phyloP scores from a whole-genome alignment of 2,888 invertebrate genomes.

The Diplazon laetatorius region DNA sequence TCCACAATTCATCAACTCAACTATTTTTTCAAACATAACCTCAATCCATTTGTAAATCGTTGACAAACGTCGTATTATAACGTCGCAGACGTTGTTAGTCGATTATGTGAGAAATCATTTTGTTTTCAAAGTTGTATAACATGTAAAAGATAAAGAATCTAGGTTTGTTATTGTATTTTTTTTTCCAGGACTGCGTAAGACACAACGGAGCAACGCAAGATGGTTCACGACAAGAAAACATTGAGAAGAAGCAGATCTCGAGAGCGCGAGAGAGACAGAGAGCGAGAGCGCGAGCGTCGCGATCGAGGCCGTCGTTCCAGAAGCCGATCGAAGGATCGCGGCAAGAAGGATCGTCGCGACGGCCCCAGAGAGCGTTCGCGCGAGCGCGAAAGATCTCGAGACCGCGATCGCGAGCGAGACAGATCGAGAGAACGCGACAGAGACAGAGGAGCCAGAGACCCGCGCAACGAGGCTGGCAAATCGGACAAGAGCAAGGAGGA shows the following conservation, averaged over 20 bases:
- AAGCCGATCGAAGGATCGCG: constrained; percentile 77
- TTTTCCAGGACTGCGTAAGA: too few relatives aligned
- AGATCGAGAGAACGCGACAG: constrained; percentile 82
- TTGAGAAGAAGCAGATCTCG: constrained; percentile 83
- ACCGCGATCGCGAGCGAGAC: constrained; percentile 81
- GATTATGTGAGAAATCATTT: too few relatives aligned
- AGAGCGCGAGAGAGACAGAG: constrained; percentile 81
- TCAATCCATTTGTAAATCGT: too few relatives aligned
- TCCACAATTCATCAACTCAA: too few relatives aligned
- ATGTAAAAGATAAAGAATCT: too few relatives aligned
- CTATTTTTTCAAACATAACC: too few relatives aligned
- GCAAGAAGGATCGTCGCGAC: constrained; percentile 71
- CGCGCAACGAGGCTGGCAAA: constrained; percentile 68
- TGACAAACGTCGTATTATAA: too few relatives aligned
- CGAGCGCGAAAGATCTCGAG: constrained; percentile 78
- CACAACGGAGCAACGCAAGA: too few relatives aligned
- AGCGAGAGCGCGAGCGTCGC: constrained; percentile 83
- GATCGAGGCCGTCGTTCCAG: constrained; percentile 77
- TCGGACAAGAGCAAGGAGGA: constrained; percentile 77
- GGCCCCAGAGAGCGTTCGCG: constrained; percentile 73
- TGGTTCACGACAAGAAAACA: constrained; percentile 83
- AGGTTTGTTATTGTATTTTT: too few relatives aligned
- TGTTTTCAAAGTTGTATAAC: too few relatives aligned
- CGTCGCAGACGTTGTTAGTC: too few relatives aligned
- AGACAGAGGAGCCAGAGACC: constrained; percentile 74